Base-by-base conservation (phyloP, 2,888 invertebrate genomes). In the Stenolophus ochropezus region DNA sequence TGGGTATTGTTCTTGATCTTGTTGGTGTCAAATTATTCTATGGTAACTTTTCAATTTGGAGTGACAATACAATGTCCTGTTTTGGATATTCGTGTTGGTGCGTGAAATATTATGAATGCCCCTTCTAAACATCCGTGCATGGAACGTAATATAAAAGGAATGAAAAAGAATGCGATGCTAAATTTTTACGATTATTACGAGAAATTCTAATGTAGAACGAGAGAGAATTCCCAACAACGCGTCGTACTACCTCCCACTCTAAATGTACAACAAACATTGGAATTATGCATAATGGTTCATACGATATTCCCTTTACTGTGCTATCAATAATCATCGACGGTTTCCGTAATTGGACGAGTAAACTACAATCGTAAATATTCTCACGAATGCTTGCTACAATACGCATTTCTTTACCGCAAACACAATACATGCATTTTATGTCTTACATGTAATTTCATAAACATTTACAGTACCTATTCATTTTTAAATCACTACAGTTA, bases 121-220 rank as follows among this genome's bases (percentile, higher is more conserved):
- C 20, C 56, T 6, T 6, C 20, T 56, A 20, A 20, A 20, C 11
- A 8, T 11, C 56, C 20, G 1, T 8, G 65, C 47, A 56, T 42
- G 73, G 56, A 74, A 81, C 65, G 75, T 75, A 81, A 81, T 81
- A 81, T 75, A 75, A 56, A 58, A 81, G 65, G 65, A 81, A 81
- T 81, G 81, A 81, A 75, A 75, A 75, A 81, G 81, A 81, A 74
- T 75, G 75, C 27, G 74, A n/a, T 81, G 65, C 61, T 81, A 81
- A 75, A 81, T 81, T 81, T 81, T 81, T 81, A 81, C 81, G 81
- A 61, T 81, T 81, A 81, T 81, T 58, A 75, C 20, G 51, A 51
- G 51, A 65, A 81, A 81, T 81, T 81, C 81, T 75, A 81, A 81
- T 74, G 81, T 51, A 71, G 73, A 73, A 81, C 77, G 77, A 61